phyloP scores from a whole-genome alignment of 2,113 vertebrate genomes.

The Mastomys natalensis region DNA sequence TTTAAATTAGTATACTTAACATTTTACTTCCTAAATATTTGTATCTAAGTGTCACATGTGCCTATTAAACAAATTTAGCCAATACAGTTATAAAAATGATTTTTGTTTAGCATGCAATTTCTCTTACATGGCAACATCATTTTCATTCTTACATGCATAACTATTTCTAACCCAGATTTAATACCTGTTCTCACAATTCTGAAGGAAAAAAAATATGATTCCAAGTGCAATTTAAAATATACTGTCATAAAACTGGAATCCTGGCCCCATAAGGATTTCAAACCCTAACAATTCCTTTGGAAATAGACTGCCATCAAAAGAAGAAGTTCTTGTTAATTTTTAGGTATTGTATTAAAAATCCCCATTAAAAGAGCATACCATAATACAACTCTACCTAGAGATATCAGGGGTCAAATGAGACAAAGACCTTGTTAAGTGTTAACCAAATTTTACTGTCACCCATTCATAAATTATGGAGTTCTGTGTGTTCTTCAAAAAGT shows the following conservation, averaged over 20 bases:
- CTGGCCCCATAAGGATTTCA: not conserved
- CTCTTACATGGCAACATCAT: not conserved
- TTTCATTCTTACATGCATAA: not conserved
- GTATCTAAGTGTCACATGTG: not conserved
- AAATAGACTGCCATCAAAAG: not conserved
- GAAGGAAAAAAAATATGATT: not conserved
- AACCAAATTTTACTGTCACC: not conserved
- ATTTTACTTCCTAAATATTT: not conserved
- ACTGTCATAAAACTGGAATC: constrained; percentile 24
- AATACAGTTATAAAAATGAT: not conserved
- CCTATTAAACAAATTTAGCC: not conserved
- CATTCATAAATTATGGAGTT: not conserved
- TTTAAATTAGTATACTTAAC: constrained; percentile 7
- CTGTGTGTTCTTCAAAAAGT: not conserved
- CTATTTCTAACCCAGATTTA: not conserved
- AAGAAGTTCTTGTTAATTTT: not conserved
- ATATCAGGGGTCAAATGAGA: not conserved
- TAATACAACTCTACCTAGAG: not conserved
- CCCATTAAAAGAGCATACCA: not conserved
- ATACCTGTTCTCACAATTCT: not conserved
- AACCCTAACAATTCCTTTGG: not conserved
- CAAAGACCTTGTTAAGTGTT: not conserved
- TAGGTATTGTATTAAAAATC: not conserved
- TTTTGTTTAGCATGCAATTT: constrained; percentile 12
- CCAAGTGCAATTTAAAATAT: constrained; percentile 18